Evolutionary conservation across 2,888 invertebrate genomes (phyloP), one percentile per base, ranked within the genome.

Genomic region (Pilophorus perplexus): DNA sequence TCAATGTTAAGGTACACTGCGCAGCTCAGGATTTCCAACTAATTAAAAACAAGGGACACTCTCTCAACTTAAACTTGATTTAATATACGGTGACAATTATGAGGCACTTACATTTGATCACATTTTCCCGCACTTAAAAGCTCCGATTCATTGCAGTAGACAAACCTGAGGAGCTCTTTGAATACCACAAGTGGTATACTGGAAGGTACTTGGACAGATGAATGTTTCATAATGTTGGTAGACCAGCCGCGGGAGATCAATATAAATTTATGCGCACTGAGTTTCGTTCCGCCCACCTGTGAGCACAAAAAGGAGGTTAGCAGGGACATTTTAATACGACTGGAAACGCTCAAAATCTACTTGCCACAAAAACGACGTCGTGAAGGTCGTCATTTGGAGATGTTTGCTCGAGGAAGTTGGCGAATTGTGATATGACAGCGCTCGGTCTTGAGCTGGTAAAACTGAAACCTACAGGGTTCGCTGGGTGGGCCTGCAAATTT

Each of bases 241-340:
- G 46, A 48, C 82, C 82, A 5, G 84, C 81, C 67, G 87, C 85
- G 70, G 82, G 66, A 81, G 0, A 85, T 84, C 0, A 92, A 75
- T 57, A 93, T 84, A 75, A 83, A 89, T 71, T 83, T 83, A 76
- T 93, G 92, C 0, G 86, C 88, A 0, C 86, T 83, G 77, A 84
- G 89, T 2, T 75, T 75, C 71, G 81, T 81, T 60, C 79, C 76
- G 25, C 84, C 84, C 28, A 87, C 79, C 85, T 85, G 72, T 38
- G 12, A 12, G 72, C 74, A 60, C 67, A 14, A 8, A 12, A 44
- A 3, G 44, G 16, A 44, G 3, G 20, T 18, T 20, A 2, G 12
- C 37, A 40, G 18, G 16, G 20, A 44, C 3, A 55, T 55, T 22
- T 16, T 16, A 33, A 33, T 33, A n/a, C 33, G 18, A 20, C 14